Conservation (phyloP, 2,113 vertebrate genomes). For the Romanogobio albipinnatus region DNA sequence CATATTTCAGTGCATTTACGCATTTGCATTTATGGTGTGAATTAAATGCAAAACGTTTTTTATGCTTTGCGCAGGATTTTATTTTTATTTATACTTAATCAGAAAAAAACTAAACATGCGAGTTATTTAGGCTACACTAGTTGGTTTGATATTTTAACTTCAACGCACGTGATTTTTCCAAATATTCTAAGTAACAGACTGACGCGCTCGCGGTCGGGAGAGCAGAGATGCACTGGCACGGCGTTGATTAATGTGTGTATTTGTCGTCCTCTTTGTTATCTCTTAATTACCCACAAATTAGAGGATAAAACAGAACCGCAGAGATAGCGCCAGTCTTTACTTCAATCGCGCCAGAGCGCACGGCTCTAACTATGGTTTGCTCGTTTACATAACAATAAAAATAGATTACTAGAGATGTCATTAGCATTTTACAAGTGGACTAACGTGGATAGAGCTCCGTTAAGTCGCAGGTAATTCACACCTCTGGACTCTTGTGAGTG, state of each 20-base stretch:
- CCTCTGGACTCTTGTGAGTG: constrained; percentile 31
- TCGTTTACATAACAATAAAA: constrained; percentile 55
- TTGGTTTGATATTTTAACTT: background rate
- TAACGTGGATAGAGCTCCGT: constrained; percentile 37
- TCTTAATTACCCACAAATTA: constrained; percentile 72
- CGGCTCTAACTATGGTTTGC: constrained; percentile 10
- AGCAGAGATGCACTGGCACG: constrained; percentile 4
- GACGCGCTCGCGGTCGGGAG: background rate
- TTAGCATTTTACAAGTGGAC: constrained; percentile 49
- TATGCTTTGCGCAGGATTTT: no score
- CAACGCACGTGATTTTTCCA: background rate
- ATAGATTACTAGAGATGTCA: constrained; percentile 44
- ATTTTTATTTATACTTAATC: background rate
- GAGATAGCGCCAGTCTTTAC: constrained; percentile 49
- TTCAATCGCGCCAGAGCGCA: constrained; percentile 41
- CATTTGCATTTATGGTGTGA: background rate
- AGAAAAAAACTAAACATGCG: background rate
- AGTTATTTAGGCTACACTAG: background rate
- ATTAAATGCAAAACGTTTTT: background rate
- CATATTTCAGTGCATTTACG: background rate
- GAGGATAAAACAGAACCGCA: constrained; percentile 55
- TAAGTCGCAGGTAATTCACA: constrained; percentile 53
- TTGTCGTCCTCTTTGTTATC: constrained; percentile 69
- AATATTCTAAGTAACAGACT: background rate
- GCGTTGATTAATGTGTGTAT: constrained; percentile 66